A percentile compares a stretch with the other conserved stretches of the same genome.
phyloP scores from a whole-genome alignment of 2,113 vertebrate species.

The Nibea albiflora region DNA sequence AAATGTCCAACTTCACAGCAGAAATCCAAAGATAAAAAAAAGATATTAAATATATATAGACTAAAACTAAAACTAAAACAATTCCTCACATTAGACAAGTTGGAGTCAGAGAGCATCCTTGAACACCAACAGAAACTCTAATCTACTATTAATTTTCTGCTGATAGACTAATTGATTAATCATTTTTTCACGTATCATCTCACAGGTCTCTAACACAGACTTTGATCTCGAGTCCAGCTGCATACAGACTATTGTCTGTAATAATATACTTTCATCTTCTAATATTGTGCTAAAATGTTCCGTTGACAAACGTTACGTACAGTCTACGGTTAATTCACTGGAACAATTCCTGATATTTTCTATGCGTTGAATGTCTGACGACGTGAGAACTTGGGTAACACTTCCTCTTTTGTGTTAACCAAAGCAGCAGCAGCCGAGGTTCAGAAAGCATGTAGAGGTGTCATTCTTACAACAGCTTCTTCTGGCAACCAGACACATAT shows the following conservation, averaged over 20 bases:
- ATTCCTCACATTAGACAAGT: background rate
- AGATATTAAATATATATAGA: too few species aligned
- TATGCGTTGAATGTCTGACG: constrained; percentile 1
- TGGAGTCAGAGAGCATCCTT: too few species aligned
- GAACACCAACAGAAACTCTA: too few species aligned
- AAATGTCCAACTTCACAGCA: too few species aligned
- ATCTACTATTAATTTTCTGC: too few species aligned
- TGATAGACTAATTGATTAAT: background rate
- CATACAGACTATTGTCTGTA: background rate
- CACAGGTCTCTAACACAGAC: background rate
- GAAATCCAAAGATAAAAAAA: too few species aligned
- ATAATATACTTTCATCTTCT: background rate
- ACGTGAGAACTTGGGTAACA: background rate
- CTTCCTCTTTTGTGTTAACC: constrained; percentile 24
- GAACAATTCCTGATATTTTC: background rate
- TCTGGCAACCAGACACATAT: constrained; percentile 19
- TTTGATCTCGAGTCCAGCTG: background rate
- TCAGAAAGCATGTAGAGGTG: constrained; percentile 28
- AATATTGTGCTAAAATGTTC: background rate
- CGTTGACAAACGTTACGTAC: background rate
- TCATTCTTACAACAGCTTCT: constrained; percentile 37
- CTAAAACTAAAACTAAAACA: background rate
- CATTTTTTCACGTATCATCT: background rate
- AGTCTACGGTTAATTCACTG: background rate
- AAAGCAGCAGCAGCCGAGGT: constrained; percentile 18